Base-by-base conservation (phyloP, 2,113 vertebrate genomes). In the Varanus salvator region DNA sequence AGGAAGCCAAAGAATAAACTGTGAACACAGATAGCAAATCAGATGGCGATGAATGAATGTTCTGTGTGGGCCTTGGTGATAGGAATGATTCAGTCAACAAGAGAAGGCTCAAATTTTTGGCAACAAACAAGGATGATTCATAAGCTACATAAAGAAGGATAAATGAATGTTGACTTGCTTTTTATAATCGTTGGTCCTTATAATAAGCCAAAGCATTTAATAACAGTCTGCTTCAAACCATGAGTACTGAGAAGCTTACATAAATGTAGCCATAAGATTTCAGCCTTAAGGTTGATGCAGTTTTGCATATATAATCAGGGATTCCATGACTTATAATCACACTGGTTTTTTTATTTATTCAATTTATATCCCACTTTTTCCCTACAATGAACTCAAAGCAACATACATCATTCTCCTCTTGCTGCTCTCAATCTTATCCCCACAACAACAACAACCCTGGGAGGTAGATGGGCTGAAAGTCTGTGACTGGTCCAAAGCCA, bases 51-150 rank as follows among this genome's bases (percentile, higher is more conserved):
- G 52, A 87, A 29, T 69, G 57, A 54, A 9, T 64, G 17, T 27
- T 66, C 68, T 12, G 3, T 60, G 86, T 66, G 74, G 74, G 76
- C 3, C 89, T 86, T 54, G 57, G 87, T 66, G 71, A 44, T 1
- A 86, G 29, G 88, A 19, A 85, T 77, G 74, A 85, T 72, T 80
- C 75, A 80, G 57, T 66, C 77, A 54, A 34, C 57, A 77, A 74
- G 31, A 52, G 8, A 68, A 84, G 57, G 78, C n/a, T 82, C n/a
- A 29, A 74, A 74, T 74, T 52, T 52, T 11, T 64, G 34, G 76
- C 89, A 90, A 60, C 68, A 86, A 86, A 80, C 84, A 74, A 90
- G 66, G 77, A 72, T 86, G 84, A 90, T 86, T 90, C 34, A 80
- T 86, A 57, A 48, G 21, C 23, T 25, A 50, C 52, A 74, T 44